Evolutionary conservation across 2,888 invertebrate species (phyloP).

Genomic region (Parnassius smintheus): DNA sequence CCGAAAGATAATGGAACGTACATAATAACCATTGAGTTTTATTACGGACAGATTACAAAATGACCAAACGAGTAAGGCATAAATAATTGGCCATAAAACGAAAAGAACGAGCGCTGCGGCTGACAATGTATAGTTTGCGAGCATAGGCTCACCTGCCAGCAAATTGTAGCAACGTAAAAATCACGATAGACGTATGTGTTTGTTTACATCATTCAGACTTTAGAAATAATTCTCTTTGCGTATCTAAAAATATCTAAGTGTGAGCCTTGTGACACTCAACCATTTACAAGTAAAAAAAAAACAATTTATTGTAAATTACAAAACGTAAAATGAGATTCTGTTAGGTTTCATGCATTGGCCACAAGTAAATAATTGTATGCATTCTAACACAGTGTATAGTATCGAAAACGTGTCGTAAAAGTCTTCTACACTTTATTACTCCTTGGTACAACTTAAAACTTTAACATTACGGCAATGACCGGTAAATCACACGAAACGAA

Average conservation of each 20-base stretch:
- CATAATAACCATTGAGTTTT: slow-evolving; percentile 65
- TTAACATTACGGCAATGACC: slow-evolving; percentile 60
- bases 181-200: neutral
- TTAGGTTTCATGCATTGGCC: too few species aligned
- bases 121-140: slow-evolving; percentile 53
- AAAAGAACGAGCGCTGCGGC: slow-evolving; percentile 48
- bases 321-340: too few species aligned
- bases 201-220: neutral
- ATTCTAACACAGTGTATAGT: neutral
- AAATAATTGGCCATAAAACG: slow-evolving; percentile 69
- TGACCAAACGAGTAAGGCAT: slow-evolving; percentile 58
- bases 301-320: too few species aligned
- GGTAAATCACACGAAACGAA: slow-evolving; percentile 67
- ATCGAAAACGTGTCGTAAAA: slow-evolving; percentile 41
- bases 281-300: too few species aligned
- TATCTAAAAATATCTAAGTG: too few species aligned
- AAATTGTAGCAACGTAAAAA: slow-evolving; percentile 7
- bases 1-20: slow-evolving; percentile 54
- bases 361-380: too few species aligned
- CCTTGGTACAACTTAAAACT: slow-evolving; percentile 57
- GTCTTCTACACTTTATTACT: slow-evolving; percentile 61
- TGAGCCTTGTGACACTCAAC: too few species aligned
- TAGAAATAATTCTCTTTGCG: neutral
- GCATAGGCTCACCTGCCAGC: slow-evolving; percentile 22
- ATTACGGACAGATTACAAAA: slow-evolving; percentile 68